Evolutionary conservation across 2,888 invertebrate genomes (phyloP), one percentile per base, ranked within the genome.

Genomic region (Camptogramma bilineatum): DNA sequence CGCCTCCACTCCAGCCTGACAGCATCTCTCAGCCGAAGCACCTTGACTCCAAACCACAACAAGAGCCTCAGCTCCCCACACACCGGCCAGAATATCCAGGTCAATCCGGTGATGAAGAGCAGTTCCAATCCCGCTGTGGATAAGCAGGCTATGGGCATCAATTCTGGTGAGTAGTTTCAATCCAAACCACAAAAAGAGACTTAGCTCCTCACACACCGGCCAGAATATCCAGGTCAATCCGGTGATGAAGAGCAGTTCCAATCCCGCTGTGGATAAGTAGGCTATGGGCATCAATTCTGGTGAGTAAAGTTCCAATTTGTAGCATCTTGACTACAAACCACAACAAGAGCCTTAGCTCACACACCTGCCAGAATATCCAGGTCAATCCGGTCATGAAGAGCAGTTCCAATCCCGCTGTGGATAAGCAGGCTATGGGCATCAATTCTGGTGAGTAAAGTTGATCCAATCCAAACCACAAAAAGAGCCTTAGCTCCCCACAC

Each of bases 391-490:
- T 93, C 0, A 91, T 93, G 90, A 93, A 93, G 75, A 92, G 92
- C 19, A 93, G 81, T 63, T 93, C 93, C 0, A 93, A 93, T 51
- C 93, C 93, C 0, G 93, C 93, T 0, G 93, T 93, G 0, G 93
- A 93, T 68, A 93, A 93, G 56, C 91, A 92, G 64, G 93, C 93
- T 24, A 92, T 93, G 91, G 93, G 93, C 0, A 92, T 93, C 19
- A 85, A 79, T 60, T 85, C 92, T 50, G 93, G 93, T 92, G 66
- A 78, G 82, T 47, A 85, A n/a, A n/a, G n/a, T n/a, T n/a, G 87
- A 0, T 76, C 87, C 28, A 90, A 89, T 1, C 91, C 91, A 0
- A 87, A 80, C 66, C 93, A 93, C 52, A 87, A 86, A 82, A 93
- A 93, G 80, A 91, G 91, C 42, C 72, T 90, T 24, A 91, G 91